Conservation (phyloP, 2,113 vertebrate genomes). For the Enhydra lutris region DNA sequence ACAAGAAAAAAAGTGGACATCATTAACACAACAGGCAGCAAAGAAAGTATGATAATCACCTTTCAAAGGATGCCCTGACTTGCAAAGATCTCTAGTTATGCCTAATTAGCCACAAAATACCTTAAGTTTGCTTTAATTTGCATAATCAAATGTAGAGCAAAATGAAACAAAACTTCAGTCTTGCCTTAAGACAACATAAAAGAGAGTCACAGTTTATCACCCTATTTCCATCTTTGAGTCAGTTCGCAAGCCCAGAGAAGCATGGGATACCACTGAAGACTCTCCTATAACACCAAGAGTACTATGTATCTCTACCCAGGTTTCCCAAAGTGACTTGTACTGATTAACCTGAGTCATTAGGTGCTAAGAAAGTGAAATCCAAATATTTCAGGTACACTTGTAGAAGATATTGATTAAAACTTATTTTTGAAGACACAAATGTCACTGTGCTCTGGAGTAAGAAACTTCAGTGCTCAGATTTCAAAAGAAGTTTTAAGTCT, state of each 20-base stretch:
- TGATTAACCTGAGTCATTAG: background rate
- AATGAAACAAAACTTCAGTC: constrained; percentile 37
- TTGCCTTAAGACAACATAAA: background rate
- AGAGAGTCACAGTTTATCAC: background rate
- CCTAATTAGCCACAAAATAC: constrained; percentile 45
- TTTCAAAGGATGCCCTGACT: constrained; percentile 12
- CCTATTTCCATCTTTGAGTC: constrained; percentile 3
- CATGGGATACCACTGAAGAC: background rate
- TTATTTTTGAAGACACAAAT: constrained; percentile 41
- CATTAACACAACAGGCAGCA: constrained; percentile 1
- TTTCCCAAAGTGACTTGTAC: background rate
- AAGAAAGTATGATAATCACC: constrained; percentile 10
- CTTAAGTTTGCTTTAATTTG: constrained; percentile 19
- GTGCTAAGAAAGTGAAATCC: constrained; percentile 32
- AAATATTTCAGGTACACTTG: background rate
- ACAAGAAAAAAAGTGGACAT: constrained; percentile 13
- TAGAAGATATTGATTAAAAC: constrained; percentile 12
- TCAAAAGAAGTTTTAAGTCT: constrained; percentile 36
- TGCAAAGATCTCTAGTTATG: constrained; percentile 38
- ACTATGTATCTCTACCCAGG: background rate
- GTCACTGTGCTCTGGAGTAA: background rate
- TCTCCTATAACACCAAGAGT: background rate
- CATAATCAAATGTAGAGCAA: constrained; percentile 30
- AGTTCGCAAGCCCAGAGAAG: background rate
- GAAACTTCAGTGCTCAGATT: background rate